Percentiles rank a stretch among this genome's conserved stretches.
phyloP scores from a whole-genome alignment of 2,888 invertebrate species.

The Lepidonotus clava region DNA sequence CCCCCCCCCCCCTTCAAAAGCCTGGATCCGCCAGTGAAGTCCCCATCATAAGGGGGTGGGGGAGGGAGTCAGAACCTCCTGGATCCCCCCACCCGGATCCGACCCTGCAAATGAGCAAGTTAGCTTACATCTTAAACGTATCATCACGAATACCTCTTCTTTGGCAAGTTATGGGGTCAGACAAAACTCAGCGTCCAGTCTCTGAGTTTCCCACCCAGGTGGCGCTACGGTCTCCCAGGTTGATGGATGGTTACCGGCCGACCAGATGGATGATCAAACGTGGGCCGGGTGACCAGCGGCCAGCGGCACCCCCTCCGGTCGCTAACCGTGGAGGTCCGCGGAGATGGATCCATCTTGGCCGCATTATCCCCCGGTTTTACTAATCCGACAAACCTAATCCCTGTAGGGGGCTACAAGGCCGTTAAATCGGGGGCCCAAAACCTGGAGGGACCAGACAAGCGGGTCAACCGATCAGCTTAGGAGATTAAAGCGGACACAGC shows the following conservation, averaged over 20 bases:
- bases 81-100: no score
- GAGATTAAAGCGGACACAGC: constrained; percentile 10
- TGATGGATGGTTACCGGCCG: constrained; percentile 21
- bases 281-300: neutral
- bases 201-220: constrained; percentile 15
- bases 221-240: neutral
- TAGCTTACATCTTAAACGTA: no score
- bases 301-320: constrained; percentile 9
- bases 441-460: no score
- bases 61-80: no score
- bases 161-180: no score
- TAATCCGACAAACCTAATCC: neutral
- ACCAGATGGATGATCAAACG: constrained; percentile 24
- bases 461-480: constrained; percentile 1
- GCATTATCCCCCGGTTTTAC: constrained; percentile 19
- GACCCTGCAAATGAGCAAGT: no score
- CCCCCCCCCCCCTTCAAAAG: no score
- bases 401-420: neutral
- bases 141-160: no score
- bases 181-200: no score
- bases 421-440: neutral
- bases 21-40: no score
- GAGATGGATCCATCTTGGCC: constrained; percentile 26
- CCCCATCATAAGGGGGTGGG: no score
- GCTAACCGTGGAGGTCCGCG: neutral